These are phyloP conservation scores for Cotesia glomerata DNA, from an alignment of 1,140 invertebrate species.

Conservation along the genomic window DNA sequence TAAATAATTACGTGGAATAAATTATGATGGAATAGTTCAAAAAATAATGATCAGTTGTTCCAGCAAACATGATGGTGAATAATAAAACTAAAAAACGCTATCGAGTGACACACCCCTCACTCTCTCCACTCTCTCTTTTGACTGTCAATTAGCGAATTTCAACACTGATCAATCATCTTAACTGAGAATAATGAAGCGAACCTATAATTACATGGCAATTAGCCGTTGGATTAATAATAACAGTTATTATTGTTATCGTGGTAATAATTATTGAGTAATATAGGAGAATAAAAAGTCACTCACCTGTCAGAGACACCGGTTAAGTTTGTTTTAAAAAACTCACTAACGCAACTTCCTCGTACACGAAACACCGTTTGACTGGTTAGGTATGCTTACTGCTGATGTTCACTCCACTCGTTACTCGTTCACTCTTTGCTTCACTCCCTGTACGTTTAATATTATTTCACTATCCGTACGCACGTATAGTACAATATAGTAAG, in stretches of 20 bases:
- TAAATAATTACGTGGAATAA: no score
- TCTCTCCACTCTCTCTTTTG: constrained; percentile 5
- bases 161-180: no score
- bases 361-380: constrained; percentile 32
- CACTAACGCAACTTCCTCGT: constrained; percentile 15
- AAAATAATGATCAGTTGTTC: background rate
- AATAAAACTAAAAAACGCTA: background rate
- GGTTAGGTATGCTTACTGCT: background rate
- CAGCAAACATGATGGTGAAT: background rate
- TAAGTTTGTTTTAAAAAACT: background rate
- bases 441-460: background rate
- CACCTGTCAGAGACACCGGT: constrained; percentile 32
- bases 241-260: no score
- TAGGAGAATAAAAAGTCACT: background rate
- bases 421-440: background rate
- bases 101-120: constrained; percentile 26
- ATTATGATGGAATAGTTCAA: no score
- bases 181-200: no score
- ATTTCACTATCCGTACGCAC: background rate
- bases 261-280: background rate
- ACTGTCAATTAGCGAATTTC: background rate
- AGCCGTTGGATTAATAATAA: no score
- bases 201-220: no score
- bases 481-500: no score
- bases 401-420: background rate